A percentile compares a stretch with the other conserved stretches of the same genome.
Evolutionary conservation across 2,113 vertebrate genomes (phyloP).

Genomic region (Mola mola): DNA sequence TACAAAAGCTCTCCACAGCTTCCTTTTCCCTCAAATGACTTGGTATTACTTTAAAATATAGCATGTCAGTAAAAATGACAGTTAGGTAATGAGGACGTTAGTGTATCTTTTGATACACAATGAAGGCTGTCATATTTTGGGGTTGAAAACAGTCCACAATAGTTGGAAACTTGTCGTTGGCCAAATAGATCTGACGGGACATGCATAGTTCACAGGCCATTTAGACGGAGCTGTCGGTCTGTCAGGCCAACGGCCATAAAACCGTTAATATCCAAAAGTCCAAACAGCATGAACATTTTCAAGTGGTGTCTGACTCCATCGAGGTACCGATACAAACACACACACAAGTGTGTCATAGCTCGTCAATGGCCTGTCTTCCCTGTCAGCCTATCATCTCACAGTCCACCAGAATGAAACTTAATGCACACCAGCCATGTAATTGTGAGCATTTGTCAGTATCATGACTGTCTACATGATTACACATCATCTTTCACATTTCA

Average conservation of each 20-base stretch:
- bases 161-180: not conserved
- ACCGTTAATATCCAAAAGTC: slow-evolving; percentile 48
- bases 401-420: slow-evolving; percentile 51
- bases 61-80: slow-evolving; percentile 12
- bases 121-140: too few species aligned
- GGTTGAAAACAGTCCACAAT: too few species aligned
- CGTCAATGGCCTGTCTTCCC: slow-evolving; percentile 40
- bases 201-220: not conserved
- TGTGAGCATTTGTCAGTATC: slow-evolving; percentile 63
- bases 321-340: slow-evolving; percentile 4
- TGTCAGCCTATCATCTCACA: slow-evolving; percentile 28
- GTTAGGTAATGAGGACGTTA: too few species aligned
- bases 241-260: slow-evolving; percentile 28
- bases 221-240: slow-evolving; percentile 22
- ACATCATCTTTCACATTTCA: slow-evolving; percentile 61
- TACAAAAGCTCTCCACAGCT: not conserved
- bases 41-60: slow-evolving; percentile 14
- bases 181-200: slow-evolving; percentile 10
- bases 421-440: slow-evolving; percentile 60
- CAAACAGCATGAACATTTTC: slow-evolving; percentile 60
- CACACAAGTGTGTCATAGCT: slow-evolving; percentile 25
- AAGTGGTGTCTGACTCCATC: slow-evolving; percentile 54
- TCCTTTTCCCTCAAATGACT: slow-evolving; percentile 11
- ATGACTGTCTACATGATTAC: slow-evolving; percentile 65
- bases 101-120: too few species aligned